Percentiles rank a stretch among this genome's conserved stretches.
Evolutionary conservation across 2,797 vertebrate genomes (phyloP).

Genomic region (Melanotaenia trifasciata): DNA sequence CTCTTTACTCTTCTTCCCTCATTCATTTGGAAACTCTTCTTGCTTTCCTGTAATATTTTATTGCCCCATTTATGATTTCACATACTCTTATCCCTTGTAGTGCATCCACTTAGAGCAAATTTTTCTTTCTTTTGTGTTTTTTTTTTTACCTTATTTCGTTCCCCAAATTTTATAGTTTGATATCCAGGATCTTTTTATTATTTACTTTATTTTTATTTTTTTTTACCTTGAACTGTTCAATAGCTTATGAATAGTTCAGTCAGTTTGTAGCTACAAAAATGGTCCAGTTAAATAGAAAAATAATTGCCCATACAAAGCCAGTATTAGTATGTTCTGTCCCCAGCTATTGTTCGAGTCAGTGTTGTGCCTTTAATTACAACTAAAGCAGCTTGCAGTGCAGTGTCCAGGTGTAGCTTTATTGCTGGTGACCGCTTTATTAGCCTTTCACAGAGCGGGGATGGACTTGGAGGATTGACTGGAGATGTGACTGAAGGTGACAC

Average conservation of each 20-base stretch:
- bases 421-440: conserved; percentile 70
- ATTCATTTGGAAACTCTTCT: conserved; percentile 29
- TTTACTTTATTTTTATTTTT: conserved; percentile 29
- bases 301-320: conserved; percentile 54
- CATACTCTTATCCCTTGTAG: neutral
- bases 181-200: conserved; percentile 27
- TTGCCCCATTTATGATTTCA: conserved; percentile 39
- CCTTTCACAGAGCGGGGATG: conserved; percentile 34
- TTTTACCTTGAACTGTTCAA: conserved; percentile 35
- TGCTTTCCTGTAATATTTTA: conserved; percentile 24
- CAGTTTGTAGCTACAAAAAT: conserved; percentile 37
- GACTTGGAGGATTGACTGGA: conserved; percentile 57
- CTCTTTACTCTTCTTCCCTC: conserved; percentile 8
- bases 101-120: conserved; percentile 19
- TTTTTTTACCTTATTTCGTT: conserved; percentile 20
- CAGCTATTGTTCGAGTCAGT: conserved; percentile 41
- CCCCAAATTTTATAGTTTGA: conserved; percentile 1
- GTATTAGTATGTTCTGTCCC: conserved; percentile 31
- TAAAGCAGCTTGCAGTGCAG: conserved; percentile 42
- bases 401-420: conserved; percentile 53
- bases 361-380: conserved; percentile 40
- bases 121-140: conserved; percentile 22
- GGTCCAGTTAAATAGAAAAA: conserved; percentile 43
- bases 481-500: conserved; percentile 55
- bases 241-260: conserved; percentile 16